Evolutionary conservation across 2,113 vertebrate genomes (phyloP).

Genomic region (Potamarius usumacintae): DNA sequence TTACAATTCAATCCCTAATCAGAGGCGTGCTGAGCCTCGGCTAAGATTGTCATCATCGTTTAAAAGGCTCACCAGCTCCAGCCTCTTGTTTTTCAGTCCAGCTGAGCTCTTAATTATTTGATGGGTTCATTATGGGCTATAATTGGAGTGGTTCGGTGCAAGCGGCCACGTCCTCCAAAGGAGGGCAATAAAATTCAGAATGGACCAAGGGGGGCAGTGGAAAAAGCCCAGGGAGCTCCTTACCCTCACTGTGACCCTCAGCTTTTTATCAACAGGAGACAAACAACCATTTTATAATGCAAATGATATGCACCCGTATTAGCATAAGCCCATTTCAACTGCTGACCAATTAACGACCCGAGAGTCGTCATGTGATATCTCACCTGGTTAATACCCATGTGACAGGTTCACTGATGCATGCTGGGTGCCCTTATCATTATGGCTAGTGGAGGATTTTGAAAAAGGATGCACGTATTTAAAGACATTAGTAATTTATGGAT

Average conservation of each 20-base stretch:
- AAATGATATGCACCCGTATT: conserved; percentile 45
- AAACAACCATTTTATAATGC: conserved; percentile 52
- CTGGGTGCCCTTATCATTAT: conserved; percentile 34
- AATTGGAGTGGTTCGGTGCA: conserved; percentile 72
- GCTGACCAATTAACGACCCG: conserved; percentile 51
- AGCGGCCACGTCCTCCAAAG: conserved; percentile 46
- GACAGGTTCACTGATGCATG: conserved; percentile 48
- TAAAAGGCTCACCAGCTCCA: conserved; percentile 20
- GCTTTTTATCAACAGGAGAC: conserved; percentile 38
- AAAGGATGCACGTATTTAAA: conserved; percentile 26
- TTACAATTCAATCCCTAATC: conserved; percentile 19
- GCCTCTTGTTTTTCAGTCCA: conserved; percentile 75
- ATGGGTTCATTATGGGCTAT: conserved; percentile 74
- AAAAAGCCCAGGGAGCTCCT: conserved; percentile 23
- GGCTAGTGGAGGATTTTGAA: conserved; percentile 20
- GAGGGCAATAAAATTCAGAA: conserved; percentile 51
- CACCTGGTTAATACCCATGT: conserved; percentile 45
- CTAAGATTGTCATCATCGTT: conserved; percentile 29
- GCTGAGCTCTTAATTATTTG: conserved; percentile 80
- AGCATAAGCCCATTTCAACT: conserved; percentile 35
- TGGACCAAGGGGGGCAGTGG: neutral
- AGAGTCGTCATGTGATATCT: conserved; percentile 48
- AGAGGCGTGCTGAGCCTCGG: conserved; percentile 17
- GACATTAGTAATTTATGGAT: conserved; percentile 26
- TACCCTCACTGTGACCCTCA: conserved; percentile 21